Evolutionary conservation across 2,888 invertebrate genomes (phyloP).

Genomic region (Chrysomela aeneicollis): DNA sequence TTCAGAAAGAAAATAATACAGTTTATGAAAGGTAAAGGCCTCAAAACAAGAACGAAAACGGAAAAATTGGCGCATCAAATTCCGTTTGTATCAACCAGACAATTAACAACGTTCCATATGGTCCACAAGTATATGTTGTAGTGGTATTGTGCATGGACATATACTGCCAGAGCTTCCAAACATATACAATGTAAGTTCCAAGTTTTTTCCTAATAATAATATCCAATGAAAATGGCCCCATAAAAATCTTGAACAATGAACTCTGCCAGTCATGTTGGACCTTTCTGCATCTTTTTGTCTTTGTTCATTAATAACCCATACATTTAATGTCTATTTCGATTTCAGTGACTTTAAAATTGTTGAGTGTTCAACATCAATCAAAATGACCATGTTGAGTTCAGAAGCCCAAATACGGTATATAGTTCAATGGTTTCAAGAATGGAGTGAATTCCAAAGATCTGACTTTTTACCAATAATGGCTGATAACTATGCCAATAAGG

Average conservation of each 20-base stretch:
- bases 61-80: too few relatives aligned
- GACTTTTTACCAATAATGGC: constrained; percentile 83
- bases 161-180: too few relatives aligned
- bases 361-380: constrained; percentile 12
- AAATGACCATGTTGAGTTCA: constrained; percentile 61
- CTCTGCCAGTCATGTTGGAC: constrained; percentile 48
- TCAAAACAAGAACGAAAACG: too few relatives aligned
- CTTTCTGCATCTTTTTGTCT: constrained; percentile 44
- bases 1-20: too few relatives aligned
- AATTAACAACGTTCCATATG: constrained; percentile 13
- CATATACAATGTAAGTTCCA: constrained; percentile 19
- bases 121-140: constrained; percentile 12
- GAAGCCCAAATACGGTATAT: constrained; percentile 84
- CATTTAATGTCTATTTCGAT: constrained; percentile 37
- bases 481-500: constrained; percentile 69
- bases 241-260: constrained; percentile 29
- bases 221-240: not conserved
- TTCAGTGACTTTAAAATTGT: constrained; percentile 41
- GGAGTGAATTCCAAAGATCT: constrained; percentile 86
- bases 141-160: not conserved
- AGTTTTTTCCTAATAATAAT: constrained; percentile 17
- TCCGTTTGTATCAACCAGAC: too few relatives aligned
- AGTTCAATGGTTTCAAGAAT: constrained; percentile 87
- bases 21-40: too few relatives aligned
- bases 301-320: constrained; percentile 31